These are phyloP conservation scores for Babylonia areolata DNA, from an alignment of 1,140 invertebrate genomes.

Conservation along the genomic window DNA sequence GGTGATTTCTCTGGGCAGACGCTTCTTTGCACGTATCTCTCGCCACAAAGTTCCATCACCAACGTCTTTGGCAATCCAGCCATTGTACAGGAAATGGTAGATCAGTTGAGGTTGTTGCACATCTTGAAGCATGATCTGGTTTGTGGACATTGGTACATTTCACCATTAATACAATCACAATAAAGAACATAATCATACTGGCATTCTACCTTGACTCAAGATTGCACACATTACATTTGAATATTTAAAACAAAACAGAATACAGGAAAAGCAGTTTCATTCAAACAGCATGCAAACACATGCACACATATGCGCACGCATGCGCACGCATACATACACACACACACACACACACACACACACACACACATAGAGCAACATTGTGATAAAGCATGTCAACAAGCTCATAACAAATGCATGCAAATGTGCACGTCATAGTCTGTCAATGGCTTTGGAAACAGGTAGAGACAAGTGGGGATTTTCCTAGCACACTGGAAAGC, in stretches of 20 bases:
- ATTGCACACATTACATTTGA: neutral
- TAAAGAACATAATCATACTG: neutral
- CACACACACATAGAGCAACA: neutral
- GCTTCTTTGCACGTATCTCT: constrained; percentile 63
- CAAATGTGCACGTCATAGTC: neutral
- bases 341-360: neutral
- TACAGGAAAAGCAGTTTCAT: no score
- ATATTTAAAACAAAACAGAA: neutral
- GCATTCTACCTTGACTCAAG: neutral
- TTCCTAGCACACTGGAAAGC: no score
- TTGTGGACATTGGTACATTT: neutral
- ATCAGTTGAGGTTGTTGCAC: constrained; percentile 61
- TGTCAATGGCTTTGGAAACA: no score
- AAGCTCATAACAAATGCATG: no score
- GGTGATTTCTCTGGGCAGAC: constrained; percentile 49
- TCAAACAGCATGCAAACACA: neutral
- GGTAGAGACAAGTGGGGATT: no score
- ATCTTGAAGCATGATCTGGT: constrained; percentile 67
- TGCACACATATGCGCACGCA: neutral
- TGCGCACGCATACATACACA: neutral
- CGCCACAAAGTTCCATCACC: constrained; percentile 69
- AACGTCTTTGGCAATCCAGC: constrained; percentile 72
- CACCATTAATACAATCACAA: no score
- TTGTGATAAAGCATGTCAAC: no score
- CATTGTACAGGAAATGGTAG: constrained; percentile 71